phyloP scores from a whole-genome alignment of 2,113 vertebrate species.

The Spheniscus mendiculus region DNA sequence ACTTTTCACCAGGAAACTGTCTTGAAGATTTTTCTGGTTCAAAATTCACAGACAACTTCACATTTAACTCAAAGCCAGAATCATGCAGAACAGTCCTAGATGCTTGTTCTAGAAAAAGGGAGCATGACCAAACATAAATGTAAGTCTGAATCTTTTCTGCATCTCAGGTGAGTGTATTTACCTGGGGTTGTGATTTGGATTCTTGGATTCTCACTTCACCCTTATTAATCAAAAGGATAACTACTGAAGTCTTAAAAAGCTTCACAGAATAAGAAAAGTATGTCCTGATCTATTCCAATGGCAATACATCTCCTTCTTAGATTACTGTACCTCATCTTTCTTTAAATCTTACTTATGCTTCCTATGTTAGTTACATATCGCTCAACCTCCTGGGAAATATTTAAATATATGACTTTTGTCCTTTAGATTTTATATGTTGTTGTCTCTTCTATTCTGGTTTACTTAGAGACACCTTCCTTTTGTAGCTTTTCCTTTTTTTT shows the following conservation, averaged over 20 bases:
- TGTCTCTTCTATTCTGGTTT: background rate
- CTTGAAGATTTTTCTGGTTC: background rate
- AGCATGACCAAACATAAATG: background rate
- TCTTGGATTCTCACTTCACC: background rate
- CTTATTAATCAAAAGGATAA: background rate
- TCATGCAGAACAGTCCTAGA: background rate
- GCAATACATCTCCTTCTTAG: background rate
- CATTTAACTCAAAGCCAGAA: background rate
- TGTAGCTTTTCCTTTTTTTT: background rate
- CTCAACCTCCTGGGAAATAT: background rate
- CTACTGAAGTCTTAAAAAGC: background rate
- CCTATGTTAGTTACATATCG: background rate
- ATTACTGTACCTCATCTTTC: background rate
- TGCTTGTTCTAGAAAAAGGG: background rate
- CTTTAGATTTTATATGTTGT: background rate
- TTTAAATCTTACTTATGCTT: background rate
- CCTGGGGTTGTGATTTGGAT: background rate
- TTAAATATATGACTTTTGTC: background rate
- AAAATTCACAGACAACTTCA: background rate
- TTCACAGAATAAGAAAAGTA: background rate
- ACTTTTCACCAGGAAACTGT: background rate
- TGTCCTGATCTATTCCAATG: background rate
- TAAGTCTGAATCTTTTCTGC: background rate
- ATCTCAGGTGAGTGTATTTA: background rate
- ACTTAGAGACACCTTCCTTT: background rate